Evolutionary conservation across 37 sponge, comb jelly and placozoan species (phyloP), one percentile per base, ranked within the genome.

Genomic region (Mnemiopsis leidyi): DNA sequence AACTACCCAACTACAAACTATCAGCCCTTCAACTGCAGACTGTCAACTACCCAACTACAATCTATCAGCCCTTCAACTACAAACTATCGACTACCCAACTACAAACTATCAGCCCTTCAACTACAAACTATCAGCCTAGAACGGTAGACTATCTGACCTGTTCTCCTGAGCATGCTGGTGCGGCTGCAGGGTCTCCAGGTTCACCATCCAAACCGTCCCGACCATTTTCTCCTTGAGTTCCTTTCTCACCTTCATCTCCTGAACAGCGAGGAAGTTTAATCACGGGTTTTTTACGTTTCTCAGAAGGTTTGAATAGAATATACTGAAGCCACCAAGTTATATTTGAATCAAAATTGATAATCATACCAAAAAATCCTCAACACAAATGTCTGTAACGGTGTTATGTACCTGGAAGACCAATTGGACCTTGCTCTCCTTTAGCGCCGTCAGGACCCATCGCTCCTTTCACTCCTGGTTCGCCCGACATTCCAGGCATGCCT

Each of bases 361-460:
- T 34, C n/a, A 9, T 9, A n/a, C 24, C 35, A 24, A 25, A 9
- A 5, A 24, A 82, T 3, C 5, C 5, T 24, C 85, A 18, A n/a
- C 24, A 5, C n/a, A n/a, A n/a, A n/a, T n/a, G n/a, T n/a, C n/a
- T n/a, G n/a, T n/a, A n/a, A n/a, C n/a, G n/a, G n/a, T n/a, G n/a
- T n/a, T n/a, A n/a, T n/a, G 24, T 68, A 69, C 48, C 92, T 2
- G 68, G 69, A 68, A 13, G 33, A 28, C 69, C 68, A 24, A 0
- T n/a, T 7, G 26, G 36, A 28, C 93, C 93, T 24, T 30, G 36
- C 29, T 9, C 93, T 68, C 93, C 93, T 35, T 92, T 92, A 40
- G 31, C 39, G 32, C 69, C 73, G 25, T 68, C 0, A 24, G 21
- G 36, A 13, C 93, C 93, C 5, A 13, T 18, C 5, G 61, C 9